Base-by-base conservation (phyloP, 2,888 invertebrate genomes). In the Axea sp. region DNA sequence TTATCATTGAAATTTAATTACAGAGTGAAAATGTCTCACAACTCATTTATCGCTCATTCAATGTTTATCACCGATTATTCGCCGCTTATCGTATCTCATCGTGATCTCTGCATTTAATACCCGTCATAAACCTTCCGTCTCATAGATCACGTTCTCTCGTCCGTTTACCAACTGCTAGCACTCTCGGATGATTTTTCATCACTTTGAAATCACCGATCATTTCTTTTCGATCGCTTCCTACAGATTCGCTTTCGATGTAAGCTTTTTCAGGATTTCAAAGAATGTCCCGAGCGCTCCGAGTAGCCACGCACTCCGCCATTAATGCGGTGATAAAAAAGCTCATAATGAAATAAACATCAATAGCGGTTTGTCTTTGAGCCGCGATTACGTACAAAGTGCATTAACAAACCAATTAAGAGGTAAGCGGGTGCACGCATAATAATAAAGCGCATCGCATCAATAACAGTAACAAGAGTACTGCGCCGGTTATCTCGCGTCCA, bases 391-490 rank as follows among this genome's bases (percentile, higher is more conserved):
- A 64, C 33, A 62, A 62, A 62, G 62, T 49, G 62, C 67, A 73
- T 68, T 67, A 62, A 67, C 67, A 73, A 57, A 73, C 49, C 73
- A 67, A 62, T 73, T 67, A 73, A 73, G 64, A 6, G 55, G 53
- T 45, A 57, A 64, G 53, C 17, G 57, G 68, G 64, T 53, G 57
- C 24, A 22, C 64, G 73, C 64, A 69, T 68, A 68, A 68, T 68
- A 68, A 72, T 28, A 49, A n/a, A 62, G 47, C 55, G 55, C 55
- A 33, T 15, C 57, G 68, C 68, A 57, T 68, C 64, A 51, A 57
- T 73, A 73, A 73, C 51, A 47, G 72, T 53, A 65, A 59, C 47
- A 26, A 62, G 73, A 62, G 47, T 55, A 57, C 47, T 57, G 35
- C 55, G 73, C 28, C 43, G 64, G 35, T 59, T 65, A 57, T 72